Percentiles rank a stretch among this genome's conserved stretches.
Conservation (phyloP, 2,797 vertebrate species). For the Iguana delicatissima region DNA sequence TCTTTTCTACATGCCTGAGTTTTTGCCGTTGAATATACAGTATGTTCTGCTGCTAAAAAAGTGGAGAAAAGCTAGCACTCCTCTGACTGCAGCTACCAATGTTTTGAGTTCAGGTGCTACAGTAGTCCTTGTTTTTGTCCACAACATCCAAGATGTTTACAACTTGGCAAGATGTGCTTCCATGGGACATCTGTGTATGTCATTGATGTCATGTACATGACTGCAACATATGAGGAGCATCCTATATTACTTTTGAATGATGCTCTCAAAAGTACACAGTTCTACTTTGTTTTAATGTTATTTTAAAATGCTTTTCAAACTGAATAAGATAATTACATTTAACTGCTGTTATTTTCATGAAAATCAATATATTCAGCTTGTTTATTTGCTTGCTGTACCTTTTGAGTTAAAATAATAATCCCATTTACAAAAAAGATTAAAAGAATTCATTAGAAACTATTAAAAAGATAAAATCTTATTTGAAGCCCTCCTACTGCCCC, state of each 20-base stretch:
- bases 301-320: neutral
- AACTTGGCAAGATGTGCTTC: neutral
- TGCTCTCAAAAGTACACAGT: neutral
- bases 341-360: neutral
- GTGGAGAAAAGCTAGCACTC: neutral
- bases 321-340: neutral
- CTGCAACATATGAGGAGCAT: neutral
- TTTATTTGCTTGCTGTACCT: neutral
- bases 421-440: neutral
- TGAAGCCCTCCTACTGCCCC: no score
- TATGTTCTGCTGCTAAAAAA: neutral
- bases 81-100: neutral
- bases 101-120: neutral
- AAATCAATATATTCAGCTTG: neutral
- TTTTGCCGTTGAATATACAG: neutral
- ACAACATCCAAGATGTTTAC: neutral
- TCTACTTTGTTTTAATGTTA: neutral
- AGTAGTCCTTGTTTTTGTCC: neutral
- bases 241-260: neutral
- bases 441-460: neutral
- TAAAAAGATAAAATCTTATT: neutral
- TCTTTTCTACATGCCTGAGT: neutral
- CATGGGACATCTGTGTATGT: neutral
- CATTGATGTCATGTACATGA: neutral
- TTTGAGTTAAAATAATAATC: neutral